Conservation (phyloP, 2,888 invertebrate species). For the Oscheius onirici region DNA sequence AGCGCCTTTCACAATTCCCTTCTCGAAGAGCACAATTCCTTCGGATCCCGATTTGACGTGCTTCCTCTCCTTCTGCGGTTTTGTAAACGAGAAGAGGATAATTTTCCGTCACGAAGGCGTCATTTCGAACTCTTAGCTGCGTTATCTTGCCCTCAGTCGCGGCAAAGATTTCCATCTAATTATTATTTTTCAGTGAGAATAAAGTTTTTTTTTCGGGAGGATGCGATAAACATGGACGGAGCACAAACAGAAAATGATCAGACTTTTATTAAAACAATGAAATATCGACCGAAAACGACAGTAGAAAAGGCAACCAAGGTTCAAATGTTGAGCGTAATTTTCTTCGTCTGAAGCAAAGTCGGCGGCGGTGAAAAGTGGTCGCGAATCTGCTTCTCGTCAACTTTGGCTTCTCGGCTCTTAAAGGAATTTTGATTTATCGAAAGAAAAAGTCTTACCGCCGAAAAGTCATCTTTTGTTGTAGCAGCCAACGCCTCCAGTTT, state of each 20-base stretch:
- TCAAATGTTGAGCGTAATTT: constrained; percentile 33
- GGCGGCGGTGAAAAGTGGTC: constrained; percentile 33
- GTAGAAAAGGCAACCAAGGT: no score
- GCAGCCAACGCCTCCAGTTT: constrained; percentile 16
- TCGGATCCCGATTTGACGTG: constrained; percentile 38
- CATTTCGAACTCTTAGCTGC: constrained; percentile 5
- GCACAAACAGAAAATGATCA: background rate
- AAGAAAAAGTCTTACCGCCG: background rate
- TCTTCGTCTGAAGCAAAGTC: constrained; percentile 13
- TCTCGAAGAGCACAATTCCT: constrained; percentile 41
- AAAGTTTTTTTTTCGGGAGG: no score
- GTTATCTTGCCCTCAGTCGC: constrained; percentile 6
- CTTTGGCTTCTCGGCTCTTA: constrained; percentile 26
- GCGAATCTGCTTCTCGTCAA: constrained; percentile 31
- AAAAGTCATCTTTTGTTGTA: background rate
- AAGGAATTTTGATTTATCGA: background rate
- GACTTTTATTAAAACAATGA: background rate
- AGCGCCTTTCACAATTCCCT: constrained; percentile 32
- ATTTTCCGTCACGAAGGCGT: background rate
- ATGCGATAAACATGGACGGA: background rate
- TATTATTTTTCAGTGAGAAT: no score
- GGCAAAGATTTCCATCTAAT: constrained; percentile 13
- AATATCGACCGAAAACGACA: background rate
- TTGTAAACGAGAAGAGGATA: constrained; percentile 41
- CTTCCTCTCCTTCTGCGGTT: constrained; percentile 35